Evolutionary conservation across 2,888 invertebrate genomes (phyloP), one percentile per base, ranked within the genome.

Genomic region (Stenichneumon culpator): DNA sequence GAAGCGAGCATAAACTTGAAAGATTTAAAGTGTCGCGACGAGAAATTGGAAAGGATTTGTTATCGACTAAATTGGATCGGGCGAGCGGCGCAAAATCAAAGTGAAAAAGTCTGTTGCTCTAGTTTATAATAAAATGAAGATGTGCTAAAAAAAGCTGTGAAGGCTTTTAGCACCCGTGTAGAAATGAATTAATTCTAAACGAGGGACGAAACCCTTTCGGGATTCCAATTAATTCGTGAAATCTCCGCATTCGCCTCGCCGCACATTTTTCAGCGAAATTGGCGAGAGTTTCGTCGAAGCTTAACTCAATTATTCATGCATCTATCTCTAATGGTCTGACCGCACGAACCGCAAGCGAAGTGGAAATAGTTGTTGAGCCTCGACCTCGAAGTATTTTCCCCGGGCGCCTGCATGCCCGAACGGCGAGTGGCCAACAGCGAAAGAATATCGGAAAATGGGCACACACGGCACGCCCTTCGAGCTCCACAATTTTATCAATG

Each of bases 291-390:
- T 84, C 82, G 32, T 47, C 70, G 69, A 44, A 83, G 82, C 81
- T 77, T 57, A 84, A 88, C 88, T 90, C 86, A 89, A 88, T 90
- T 89, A 90, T 89, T 87, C 89, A 89, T 87, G 86, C 84, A 87
- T 88, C 81, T 86, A 86, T 88, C 84, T 84, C 87, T 84, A 85
- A 88, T 86, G 80, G 86, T 74, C 81, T 80, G 79, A 87, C 89
- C 89, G 83, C 89, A 88, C 68, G 82, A 85, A 86, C 87, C 88
- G 86, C 89, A 88, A 75, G 80, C 85, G 78, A 87, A 89, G 89
- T 89, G 89, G 86, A 88, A 90, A 89, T 88, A 84, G 89, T 84
- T 88, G 89, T 90, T 84, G 83, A 86, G 75, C 81, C 83, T 75
- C 47, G 47, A 25, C 63, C 82, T 80, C 74, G 77, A 78, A 82